These are phyloP conservation scores for Phyllotreta striolata DNA, from an alignment of 2,888 invertebrate species.

Conservation along the genomic window DNA sequence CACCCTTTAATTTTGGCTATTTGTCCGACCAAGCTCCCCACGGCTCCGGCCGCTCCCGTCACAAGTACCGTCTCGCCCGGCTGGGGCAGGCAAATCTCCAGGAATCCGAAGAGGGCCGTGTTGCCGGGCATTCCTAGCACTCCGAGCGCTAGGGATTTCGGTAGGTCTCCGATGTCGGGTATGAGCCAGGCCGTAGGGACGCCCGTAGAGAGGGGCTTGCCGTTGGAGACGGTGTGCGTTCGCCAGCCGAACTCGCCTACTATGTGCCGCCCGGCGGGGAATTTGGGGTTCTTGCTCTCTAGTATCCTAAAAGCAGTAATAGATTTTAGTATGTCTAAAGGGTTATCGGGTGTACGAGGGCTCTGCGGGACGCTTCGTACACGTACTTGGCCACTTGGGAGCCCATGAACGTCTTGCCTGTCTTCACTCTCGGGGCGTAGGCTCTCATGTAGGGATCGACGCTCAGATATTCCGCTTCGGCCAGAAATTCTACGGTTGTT, in stretches of 20 bases:
- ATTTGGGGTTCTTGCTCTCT: conserved; percentile 71
- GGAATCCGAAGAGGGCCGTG: conserved; percentile 78
- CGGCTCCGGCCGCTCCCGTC: conserved; percentile 80
- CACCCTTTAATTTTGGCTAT: conserved; percentile 78
- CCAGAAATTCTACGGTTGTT: conserved; percentile 74
- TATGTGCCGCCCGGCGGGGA: conserved; percentile 71
- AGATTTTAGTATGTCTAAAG: no score
- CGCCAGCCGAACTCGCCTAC: conserved; percentile 75
- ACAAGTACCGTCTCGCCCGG: conserved; percentile 77
- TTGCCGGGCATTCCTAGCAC: conserved; percentile 77
- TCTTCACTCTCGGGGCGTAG: conserved; percentile 63
- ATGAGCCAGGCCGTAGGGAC: conserved; percentile 64
- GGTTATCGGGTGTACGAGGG: no score
- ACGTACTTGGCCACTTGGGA: conserved; percentile 74
- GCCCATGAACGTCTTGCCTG: conserved; percentile 74
- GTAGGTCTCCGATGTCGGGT: conserved; percentile 68
- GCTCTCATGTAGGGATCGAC: conserved; percentile 79
- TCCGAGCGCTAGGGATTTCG: conserved; percentile 71
- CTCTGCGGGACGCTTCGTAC: no score
- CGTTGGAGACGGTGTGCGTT: conserved; percentile 66
- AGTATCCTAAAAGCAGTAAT: conserved; percentile 64
- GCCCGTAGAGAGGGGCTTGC: conserved; percentile 63
- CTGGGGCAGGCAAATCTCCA: conserved; percentile 75
- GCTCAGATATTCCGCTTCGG: conserved; percentile 73
- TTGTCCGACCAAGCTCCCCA: conserved; percentile 80